Evolutionary conservation across 2,797 vertebrate genomes (phyloP).

Genomic region (Halcyon chelicuti): DNA sequence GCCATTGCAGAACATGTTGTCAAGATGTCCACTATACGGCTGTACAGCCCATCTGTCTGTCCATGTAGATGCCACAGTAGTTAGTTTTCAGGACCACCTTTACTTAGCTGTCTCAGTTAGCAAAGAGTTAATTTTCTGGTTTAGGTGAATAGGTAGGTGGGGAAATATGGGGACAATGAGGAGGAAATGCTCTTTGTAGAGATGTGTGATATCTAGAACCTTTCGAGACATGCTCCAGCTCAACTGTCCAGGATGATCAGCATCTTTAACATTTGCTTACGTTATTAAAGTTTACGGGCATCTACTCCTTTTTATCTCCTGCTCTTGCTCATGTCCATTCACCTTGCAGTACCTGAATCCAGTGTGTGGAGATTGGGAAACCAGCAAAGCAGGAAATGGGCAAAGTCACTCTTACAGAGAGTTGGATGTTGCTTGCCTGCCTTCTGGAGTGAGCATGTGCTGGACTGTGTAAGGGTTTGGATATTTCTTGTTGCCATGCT

Average conservation of each 20-base stretch:
- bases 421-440: not conserved
- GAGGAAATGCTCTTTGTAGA: not conserved
- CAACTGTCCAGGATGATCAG: not conserved
- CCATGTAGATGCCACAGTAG: not conserved
- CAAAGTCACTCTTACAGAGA: not conserved
- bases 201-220: not conserved
- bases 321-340: not conserved
- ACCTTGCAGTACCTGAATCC: not conserved
- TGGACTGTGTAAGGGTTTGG: not conserved
- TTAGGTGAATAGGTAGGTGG: not conserved
- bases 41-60: not conserved
- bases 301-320: not conserved
- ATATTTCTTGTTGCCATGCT: accelerated
- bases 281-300: not conserved
- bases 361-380: not conserved
- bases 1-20: not conserved
- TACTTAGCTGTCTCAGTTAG: not conserved
- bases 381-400: not conserved
- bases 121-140: not conserved
- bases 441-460: not conserved
- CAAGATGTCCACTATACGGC: not conserved
- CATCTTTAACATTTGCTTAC: not conserved
- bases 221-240: not conserved
- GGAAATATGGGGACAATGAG: not conserved
- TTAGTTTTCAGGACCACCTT: not conserved